Percentiles rank a stretch among this genome's conserved stretches.
Evolutionary conservation across 2,888 invertebrate genomes (phyloP).

Genomic region (Octodonta nipae): DNA sequence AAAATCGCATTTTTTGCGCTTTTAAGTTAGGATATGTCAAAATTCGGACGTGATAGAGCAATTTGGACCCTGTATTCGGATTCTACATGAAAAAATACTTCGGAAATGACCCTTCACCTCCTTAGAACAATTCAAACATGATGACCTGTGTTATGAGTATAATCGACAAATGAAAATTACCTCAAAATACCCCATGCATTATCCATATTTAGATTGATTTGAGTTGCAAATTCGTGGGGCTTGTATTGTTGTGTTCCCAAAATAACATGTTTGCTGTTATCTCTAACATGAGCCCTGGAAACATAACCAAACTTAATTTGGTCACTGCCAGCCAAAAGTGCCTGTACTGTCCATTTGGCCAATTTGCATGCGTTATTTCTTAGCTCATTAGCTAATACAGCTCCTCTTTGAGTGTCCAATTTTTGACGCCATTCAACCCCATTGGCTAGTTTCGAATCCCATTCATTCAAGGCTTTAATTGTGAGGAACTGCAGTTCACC

Average conservation of each 20-base stretch:
- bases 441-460: conserved; percentile 92
- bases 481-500: conserved; percentile 85
- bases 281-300: conserved; percentile 84
- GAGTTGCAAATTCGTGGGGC: conserved; percentile 94
- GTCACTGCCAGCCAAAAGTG: conserved; percentile 86
- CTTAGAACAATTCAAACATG: too few species aligned
- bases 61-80: too few species aligned
- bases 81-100: too few species aligned
- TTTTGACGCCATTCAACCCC: conserved; percentile 98
- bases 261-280: conserved; percentile 91
- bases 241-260: conserved; percentile 96
- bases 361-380: conserved; percentile 99
- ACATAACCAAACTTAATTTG: conserved; percentile 98
- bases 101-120: too few species aligned
- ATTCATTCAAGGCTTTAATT: conserved; percentile 96
- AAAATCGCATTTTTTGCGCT: too few species aligned
- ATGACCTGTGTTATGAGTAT: too few species aligned
- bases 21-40: too few species aligned
- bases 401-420: conserved; percentile 92
- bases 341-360: conserved; percentile 97
- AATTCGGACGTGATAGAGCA: too few species aligned
- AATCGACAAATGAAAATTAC: conserved; percentile 10
- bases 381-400: conserved; percentile 93
- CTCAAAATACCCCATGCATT: conserved; percentile 98
- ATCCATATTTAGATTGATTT: conserved; percentile 98